A percentile compares a stretch with the other conserved stretches of the same genome.
Evolutionary conservation across 2,797 vertebrate genomes (phyloP).

Genomic region (Pterois miles): DNA sequence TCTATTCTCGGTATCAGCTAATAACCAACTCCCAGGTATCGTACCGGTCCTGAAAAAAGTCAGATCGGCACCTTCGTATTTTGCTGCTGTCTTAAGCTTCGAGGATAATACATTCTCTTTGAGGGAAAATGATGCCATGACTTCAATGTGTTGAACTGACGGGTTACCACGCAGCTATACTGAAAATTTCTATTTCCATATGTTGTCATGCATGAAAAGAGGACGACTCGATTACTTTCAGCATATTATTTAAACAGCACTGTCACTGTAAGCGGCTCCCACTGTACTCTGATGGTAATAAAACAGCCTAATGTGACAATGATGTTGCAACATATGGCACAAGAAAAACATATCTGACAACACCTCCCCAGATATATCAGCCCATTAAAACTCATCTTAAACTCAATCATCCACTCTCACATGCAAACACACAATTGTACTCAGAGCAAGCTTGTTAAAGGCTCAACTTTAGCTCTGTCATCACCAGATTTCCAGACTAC

Average conservation of each 20-base stretch:
- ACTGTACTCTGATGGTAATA: neutral
- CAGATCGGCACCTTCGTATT: too few relatives aligned
- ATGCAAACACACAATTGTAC: slow-evolving; percentile 34
- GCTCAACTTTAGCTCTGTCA: slow-evolving; percentile 62
- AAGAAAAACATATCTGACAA: slow-evolving; percentile 30
- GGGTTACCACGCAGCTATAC: too few relatives aligned
- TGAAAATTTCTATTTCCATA: too few relatives aligned
- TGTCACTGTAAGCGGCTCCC: neutral
- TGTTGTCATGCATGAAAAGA: neutral
- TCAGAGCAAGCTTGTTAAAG: slow-evolving; percentile 72
- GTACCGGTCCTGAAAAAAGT: too few relatives aligned
- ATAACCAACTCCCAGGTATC: too few relatives aligned
- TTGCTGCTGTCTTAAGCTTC: too few relatives aligned
- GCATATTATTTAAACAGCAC: neutral
- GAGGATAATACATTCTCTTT: too few relatives aligned
- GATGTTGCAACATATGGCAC: slow-evolving; percentile 19
- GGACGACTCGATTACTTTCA: neutral
- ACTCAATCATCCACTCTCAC: slow-evolving; percentile 29
- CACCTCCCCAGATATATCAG: slow-evolving; percentile 23
- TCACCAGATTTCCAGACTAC: slow-evolving; percentile 53
- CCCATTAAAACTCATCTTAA: slow-evolving; percentile 19
- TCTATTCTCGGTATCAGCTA: too few relatives aligned
- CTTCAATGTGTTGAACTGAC: too few relatives aligned
- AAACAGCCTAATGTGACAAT: slow-evolving; percentile 5
- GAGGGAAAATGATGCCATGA: too few relatives aligned